Conservation (phyloP, 2,888 invertebrate species). For the Polyommatus iphigenia region DNA sequence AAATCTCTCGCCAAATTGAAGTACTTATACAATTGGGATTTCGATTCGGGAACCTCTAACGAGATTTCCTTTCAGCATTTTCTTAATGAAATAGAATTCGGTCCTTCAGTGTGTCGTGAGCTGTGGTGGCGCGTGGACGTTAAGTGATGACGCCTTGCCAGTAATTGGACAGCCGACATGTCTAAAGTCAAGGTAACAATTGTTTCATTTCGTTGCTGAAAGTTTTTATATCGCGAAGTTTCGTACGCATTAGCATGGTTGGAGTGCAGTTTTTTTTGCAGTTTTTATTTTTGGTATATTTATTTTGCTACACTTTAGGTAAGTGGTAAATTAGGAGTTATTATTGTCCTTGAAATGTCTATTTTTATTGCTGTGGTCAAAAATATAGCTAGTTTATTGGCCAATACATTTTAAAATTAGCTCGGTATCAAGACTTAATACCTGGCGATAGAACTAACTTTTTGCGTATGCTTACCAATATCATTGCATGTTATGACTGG, state of each 20-base stretch:
- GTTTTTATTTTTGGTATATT: neutral
- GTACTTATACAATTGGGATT: conserved; percentile 1
- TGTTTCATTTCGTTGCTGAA: conserved; percentile 42
- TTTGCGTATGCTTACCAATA: too few relatives aligned
- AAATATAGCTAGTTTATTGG: too few relatives aligned
- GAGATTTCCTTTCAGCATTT: conserved; percentile 19
- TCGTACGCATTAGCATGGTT: neutral
- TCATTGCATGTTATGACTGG: too few relatives aligned
- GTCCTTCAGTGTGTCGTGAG: conserved; percentile 2
- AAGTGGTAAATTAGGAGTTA: neutral
- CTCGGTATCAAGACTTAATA: too few relatives aligned
- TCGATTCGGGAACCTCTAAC: neutral
- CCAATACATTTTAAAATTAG: too few relatives aligned
- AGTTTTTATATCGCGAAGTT: conserved; percentile 27
- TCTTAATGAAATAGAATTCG: conserved; percentile 10
- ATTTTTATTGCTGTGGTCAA: neutral
- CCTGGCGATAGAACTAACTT: too few relatives aligned
- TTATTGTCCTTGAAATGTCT: neutral
- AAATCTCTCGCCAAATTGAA: neutral
- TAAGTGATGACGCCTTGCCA: conserved; percentile 43
- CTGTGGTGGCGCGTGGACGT: conserved; percentile 34
- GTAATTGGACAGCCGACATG: conserved; percentile 54
- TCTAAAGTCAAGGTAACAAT: conserved; percentile 69
- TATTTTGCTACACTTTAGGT: neutral
- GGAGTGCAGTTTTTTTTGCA: neutral